Base-by-base conservation (phyloP, 2,888 invertebrate species). In the Agrotis ipsilon region DNA sequence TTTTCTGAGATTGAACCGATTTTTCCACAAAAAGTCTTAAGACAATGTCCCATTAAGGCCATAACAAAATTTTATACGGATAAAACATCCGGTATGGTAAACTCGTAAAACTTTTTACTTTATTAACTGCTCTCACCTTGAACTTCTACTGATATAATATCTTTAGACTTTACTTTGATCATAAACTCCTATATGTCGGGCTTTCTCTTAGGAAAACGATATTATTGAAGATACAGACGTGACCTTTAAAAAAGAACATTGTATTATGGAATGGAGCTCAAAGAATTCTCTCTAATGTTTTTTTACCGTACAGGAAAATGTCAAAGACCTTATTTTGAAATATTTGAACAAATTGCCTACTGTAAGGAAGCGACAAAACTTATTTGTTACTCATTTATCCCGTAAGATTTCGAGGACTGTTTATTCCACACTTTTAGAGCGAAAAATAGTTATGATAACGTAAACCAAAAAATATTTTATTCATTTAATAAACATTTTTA, bases 121-220 rank as follows among this genome's bases (percentile, higher is more conserved):
- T 54, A 54, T 54, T 18, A 18, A 21, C 1, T 14, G 16, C 24
- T 14, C 6, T 48, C 43, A 46, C 39, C 39, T 57, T n/a, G 21
- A 57, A 51, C 49, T 49, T 14, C 27, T 49, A 43, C n/a, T 60
- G 19, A 52, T 72, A 52, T 72, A 19, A 75, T 39, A 21, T 58
- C 19, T 7, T 24, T 66, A 46, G 18, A 19, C 46, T 66, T 72
- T 57, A 2, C 45, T 57, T 75, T 57, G 49, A 72, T 51, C 67
- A 46, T 24, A 18, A 51, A 45, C 19, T 49, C 18, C 43, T 16
- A 18, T 24, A 51, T 13, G 45, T 45, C 57, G 14, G 45, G 55
- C 65, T 18, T 13, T 51, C 24, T 65, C 21, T 18, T n/a, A 43
- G n/a, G 19, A 75, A 75, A 58, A 67, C 16, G 39, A 46, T 58